phyloP scores from a whole-genome alignment of 2,113 vertebrate genomes.

The Aviceda subcristata region DNA sequence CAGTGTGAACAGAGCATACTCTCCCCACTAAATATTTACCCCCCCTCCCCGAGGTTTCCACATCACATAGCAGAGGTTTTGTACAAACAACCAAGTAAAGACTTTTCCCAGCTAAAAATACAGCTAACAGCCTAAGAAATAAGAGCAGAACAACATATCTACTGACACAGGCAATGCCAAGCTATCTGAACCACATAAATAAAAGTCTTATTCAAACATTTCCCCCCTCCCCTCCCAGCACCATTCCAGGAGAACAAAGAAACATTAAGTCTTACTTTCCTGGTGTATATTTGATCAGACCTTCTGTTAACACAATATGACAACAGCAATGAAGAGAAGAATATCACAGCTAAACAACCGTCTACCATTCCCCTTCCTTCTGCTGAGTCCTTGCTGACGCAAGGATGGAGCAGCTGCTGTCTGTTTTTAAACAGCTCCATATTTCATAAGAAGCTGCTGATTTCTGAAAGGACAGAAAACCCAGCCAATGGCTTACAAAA shows the following conservation, averaged over 20 bases:
- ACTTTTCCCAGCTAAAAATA: slow-evolving; percentile 45
- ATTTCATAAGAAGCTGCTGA: slow-evolving; percentile 66
- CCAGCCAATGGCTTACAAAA: slow-evolving; percentile 56
- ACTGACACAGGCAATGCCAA: not conserved
- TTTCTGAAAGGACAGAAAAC: slow-evolving; percentile 55
- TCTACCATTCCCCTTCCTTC: slow-evolving; percentile 55
- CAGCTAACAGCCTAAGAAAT: not conserved
- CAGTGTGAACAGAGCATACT: not conserved
- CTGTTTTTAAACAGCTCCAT: slow-evolving; percentile 65
- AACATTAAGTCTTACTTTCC: slow-evolving; percentile 66
- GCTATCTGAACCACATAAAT: slow-evolving; percentile 40
- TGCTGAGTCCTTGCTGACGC: slow-evolving; percentile 35
- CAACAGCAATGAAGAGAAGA: slow-evolving; percentile 50
- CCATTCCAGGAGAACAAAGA: slow-evolving; percentile 59
- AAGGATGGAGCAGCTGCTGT: slow-evolving; percentile 59
- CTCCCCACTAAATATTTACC: not conserved
- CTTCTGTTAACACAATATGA: slow-evolving; percentile 62
- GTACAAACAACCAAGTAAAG: slow-evolving; percentile 10
- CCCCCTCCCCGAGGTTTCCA: not conserved
- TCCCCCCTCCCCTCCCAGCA: slow-evolving; percentile 8
- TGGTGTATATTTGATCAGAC: slow-evolving; percentile 57
- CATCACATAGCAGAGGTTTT: slow-evolving; percentile 3
- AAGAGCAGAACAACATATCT: slow-evolving; percentile 16
- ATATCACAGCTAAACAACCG: slow-evolving; percentile 51
- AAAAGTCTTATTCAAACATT: slow-evolving; percentile 55